Percentiles rank a stretch among this genome's conserved stretches.
phyloP scores from a whole-genome alignment of 1,140 invertebrate species.

The Zaprionus africanus region DNA sequence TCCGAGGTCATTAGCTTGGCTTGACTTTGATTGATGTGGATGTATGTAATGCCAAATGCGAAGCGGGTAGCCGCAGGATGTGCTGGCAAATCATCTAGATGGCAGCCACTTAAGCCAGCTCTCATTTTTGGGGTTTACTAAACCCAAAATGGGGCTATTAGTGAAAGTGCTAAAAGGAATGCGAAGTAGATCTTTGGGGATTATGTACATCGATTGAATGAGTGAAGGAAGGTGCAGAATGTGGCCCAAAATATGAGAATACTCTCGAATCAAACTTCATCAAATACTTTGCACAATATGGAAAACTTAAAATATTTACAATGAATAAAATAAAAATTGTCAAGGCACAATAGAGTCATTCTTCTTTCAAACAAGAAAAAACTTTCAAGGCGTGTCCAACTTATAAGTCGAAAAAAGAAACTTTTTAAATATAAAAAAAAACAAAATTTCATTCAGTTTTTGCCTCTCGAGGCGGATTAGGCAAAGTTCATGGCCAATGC shows the following conservation, averaged over 20 bases:
- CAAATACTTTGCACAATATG: no score
- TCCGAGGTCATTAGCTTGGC: conserved; percentile 41
- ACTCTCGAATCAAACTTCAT: no score
- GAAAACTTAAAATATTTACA: not conserved
- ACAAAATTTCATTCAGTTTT: conserved; percentile 7
- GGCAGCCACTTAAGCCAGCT: conserved; percentile 4
- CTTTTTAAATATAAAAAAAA: conserved; percentile 9
- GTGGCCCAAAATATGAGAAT: no score
- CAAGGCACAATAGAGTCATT: not conserved
- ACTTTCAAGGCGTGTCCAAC: not conserved
- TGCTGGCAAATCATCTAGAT: conserved; percentile 23
- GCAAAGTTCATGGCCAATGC: conserved; percentile 65
- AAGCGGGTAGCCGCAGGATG: conserved; percentile 24
- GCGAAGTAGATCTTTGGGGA: not conserved
- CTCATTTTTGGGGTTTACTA: conserved; percentile 13
- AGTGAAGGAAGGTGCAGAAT: no score
- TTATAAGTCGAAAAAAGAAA: not conserved
- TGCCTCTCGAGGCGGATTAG: conserved; percentile 18
- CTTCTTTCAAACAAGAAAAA: not conserved
- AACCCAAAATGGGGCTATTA: conserved; percentile 18
- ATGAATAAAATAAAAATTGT: not conserved
- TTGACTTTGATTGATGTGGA: conserved; percentile 51
- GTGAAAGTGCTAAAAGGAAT: conserved; percentile 1
- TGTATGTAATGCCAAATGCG: conserved; percentile 4
- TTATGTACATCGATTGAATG: no score